These are phyloP conservation scores for Sitta carolinensis DNA, from an alignment of 2,797 vertebrate genomes.

Conservation along the genomic window DNA sequence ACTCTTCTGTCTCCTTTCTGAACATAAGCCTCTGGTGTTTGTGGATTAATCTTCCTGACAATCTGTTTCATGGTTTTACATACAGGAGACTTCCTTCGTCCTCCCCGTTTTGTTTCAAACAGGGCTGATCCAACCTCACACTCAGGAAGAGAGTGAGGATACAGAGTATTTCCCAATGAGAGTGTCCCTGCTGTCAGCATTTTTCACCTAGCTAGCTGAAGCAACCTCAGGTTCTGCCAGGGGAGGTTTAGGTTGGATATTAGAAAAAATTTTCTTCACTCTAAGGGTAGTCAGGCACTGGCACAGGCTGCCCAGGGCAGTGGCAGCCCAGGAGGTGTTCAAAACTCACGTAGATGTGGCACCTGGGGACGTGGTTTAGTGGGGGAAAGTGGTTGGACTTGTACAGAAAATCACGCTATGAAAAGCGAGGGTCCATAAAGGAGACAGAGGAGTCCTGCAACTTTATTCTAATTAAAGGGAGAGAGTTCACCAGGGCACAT, in stretches of 20 bases:
- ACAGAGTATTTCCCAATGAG: not conserved
- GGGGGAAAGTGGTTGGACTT: not conserved
- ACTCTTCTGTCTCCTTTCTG: not conserved
- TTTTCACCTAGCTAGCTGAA: not conserved
- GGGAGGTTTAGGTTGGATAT: not conserved
- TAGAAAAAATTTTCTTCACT: not conserved
- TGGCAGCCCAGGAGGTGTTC: not conserved
- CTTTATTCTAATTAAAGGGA: not conserved
- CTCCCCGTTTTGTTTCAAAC: not conserved
- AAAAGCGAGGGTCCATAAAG: not conserved
- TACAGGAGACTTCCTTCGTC: not conserved
- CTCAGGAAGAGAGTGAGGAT: not conserved
- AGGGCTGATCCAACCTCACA: not conserved
- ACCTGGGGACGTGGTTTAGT: not conserved
- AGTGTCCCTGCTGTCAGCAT: not conserved
- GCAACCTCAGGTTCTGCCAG: not conserved
- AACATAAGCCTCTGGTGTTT: not conserved
- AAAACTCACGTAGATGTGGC: not conserved
- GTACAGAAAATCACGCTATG: fast-evolving
- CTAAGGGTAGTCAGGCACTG: not conserved
- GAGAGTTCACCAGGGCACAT: not conserved
- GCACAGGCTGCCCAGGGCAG: not conserved
- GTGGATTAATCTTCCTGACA: not conserved
- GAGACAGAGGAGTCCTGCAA: not conserved
- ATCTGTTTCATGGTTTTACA: not conserved